phyloP scores from a whole-genome alignment of 1,140 invertebrate species.

The Branchinecta lindahli region DNA sequence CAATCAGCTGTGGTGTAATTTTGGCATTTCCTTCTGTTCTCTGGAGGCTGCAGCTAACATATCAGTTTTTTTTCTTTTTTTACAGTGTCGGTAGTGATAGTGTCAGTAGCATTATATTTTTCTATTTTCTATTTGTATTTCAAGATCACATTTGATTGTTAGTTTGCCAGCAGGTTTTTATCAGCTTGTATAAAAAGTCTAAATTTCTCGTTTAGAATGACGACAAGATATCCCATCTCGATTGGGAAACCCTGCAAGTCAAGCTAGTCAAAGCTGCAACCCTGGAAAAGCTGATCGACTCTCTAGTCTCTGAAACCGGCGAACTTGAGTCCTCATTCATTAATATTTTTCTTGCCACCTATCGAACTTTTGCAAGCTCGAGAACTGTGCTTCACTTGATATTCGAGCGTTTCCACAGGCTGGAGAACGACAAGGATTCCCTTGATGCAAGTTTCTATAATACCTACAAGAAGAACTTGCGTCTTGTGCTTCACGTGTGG shows the following conservation, averaged over 20 bases:
- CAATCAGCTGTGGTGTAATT: too few species aligned
- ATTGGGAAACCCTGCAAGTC: slow-evolving; percentile 98
- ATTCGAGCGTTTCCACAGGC: slow-evolving; percentile 44
- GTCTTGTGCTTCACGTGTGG: slow-evolving; percentile 75
- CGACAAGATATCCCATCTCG: slow-evolving; percentile 74
- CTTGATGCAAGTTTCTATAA: not conserved
- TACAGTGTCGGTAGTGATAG: too few species aligned
- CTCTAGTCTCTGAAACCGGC: slow-evolving; percentile 76
- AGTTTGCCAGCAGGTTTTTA: too few species aligned
- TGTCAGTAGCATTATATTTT: too few species aligned
- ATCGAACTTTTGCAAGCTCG: slow-evolving; percentile 67
- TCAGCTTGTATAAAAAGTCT: too few species aligned
- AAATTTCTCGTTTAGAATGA: slow-evolving; percentile 16
- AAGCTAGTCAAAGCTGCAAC: slow-evolving; percentile 93
- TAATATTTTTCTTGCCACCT: slow-evolving; percentile 91
- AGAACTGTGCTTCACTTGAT: slow-evolving; percentile 64
- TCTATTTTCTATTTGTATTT: too few species aligned
- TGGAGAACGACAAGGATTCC: not conserved
- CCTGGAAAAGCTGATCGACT: slow-evolving; percentile 76
- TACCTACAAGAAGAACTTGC: slow-evolving; percentile 48
- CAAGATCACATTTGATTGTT: too few species aligned
- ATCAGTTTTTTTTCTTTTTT: too few species aligned
- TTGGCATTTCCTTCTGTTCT: too few species aligned
- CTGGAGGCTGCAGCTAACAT: too few species aligned
- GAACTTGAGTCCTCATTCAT: slow-evolving; percentile 94